phyloP scores from a whole-genome alignment of 1,140 invertebrate genomes.

The Leptinotarsa texana region DNA sequence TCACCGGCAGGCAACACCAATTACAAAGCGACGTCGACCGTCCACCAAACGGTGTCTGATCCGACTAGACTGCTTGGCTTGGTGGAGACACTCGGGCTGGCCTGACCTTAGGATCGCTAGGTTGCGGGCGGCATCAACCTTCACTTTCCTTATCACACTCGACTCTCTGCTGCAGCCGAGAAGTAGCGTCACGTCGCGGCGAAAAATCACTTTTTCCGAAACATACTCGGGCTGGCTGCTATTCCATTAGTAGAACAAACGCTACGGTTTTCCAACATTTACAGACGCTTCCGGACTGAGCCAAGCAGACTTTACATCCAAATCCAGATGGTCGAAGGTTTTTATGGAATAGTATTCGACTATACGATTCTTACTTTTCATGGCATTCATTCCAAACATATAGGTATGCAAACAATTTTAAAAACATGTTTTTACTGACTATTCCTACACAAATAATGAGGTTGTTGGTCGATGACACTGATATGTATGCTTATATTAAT shows the following conservation, averaged over 20 bases:
- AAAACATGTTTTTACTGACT: too few species aligned
- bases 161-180: not conserved
- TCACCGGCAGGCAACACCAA: conserved; percentile 14
- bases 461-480: too few species aligned
- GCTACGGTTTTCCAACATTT: too few species aligned
- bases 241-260: not conserved
- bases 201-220: not conserved
- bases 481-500: too few species aligned
- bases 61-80: conserved; percentile 14
- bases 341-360: too few species aligned
- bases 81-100: not conserved
- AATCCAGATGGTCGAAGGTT: too few species aligned
- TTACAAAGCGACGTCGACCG: not conserved
- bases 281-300: not conserved
- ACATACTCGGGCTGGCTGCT: not conserved
- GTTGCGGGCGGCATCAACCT: not conserved
- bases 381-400: too few species aligned
- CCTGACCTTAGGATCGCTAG: not conserved
- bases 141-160: not conserved
- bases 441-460: too few species aligned
- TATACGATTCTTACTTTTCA: too few species aligned
- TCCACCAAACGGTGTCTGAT: not conserved
- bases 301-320: too few species aligned
- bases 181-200: not conserved
- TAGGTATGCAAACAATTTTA: too few species aligned